Evolutionary conservation across 2,888 invertebrate species (phyloP), one percentile per base, ranked within the genome.

Genomic region (Agrochola macilenta): DNA sequence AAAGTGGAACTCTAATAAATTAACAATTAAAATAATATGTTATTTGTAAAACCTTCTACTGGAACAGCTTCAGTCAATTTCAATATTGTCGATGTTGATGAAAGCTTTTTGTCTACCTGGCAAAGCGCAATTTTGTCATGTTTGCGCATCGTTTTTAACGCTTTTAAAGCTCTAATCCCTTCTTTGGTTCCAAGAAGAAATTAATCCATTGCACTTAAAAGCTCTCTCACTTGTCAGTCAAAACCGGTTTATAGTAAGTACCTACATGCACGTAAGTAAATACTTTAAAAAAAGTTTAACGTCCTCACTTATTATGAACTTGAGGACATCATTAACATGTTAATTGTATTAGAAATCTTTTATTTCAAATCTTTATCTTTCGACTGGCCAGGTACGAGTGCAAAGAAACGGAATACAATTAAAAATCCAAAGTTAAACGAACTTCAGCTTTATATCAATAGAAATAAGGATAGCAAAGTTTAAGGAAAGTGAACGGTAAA

Each of bases 331-430:
- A 89, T 79, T 87, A 86, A 85, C 87, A 89, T 80, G 80, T 87
- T 90, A 91, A 91, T 92, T 90, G 87, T 85, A 87, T 89, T 87
- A 87, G 78, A 89, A 89, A 90, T 90, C 87, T 91, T 89, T 90
- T 90, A 90, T 91, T 91, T 91, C 90, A 88, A 88, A 85, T 89
- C 88, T 87, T 92, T 93, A 93, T 93, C 93, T 92, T 89, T 89
- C 88, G 89, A 93, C 92, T 91, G 87, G 88, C 79, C 92, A 92
- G 92, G 92, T 93, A 91, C 78, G 82, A 89, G 84, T 89, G 83
- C 84, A 85, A 88, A 88, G 75, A 89, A 73, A 43, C 7, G 58
- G 39, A 64, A 64, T 73, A 46, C 69, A 57, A 5, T 66, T 5
- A 46, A 49, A 64, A 83, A 63, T 17, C 17, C 5, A n/a, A 64